Evolutionary conservation across 2,113 vertebrate species (phyloP).

Genomic region (Eulemur macaco): DNA sequence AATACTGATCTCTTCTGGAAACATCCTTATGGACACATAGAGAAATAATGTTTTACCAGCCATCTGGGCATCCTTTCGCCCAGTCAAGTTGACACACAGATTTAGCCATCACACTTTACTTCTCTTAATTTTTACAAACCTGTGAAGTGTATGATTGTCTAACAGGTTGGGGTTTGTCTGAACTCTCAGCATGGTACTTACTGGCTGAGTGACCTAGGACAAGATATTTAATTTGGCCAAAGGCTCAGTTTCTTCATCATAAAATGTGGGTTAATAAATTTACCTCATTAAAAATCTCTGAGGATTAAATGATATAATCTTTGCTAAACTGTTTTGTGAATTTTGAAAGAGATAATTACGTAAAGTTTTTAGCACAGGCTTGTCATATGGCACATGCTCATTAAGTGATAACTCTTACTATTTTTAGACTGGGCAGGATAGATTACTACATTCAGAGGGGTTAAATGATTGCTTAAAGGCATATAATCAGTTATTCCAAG

Average conservation of each 20-base stretch:
- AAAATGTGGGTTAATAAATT: neutral
- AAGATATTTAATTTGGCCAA: constrained; percentile 1
- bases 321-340: constrained; percentile 4
- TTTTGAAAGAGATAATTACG: neutral
- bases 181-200: neutral
- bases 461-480: neutral
- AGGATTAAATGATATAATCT: constrained; percentile 4
- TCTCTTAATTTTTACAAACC: neutral
- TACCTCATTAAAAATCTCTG: neutral
- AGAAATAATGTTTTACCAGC: neutral
- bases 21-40: neutral
- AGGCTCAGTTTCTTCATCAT: neutral
- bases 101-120: neutral
- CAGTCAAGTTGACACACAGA: neutral
- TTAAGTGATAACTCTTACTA: neutral
- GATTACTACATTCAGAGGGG: neutral
- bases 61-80: neutral
- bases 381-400: neutral
- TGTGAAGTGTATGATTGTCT: neutral
- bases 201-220: neutral
- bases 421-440: neutral
- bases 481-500: neutral
- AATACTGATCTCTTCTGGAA: neutral
- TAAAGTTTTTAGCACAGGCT: neutral
- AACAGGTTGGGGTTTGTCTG: neutral